phyloP scores from a whole-genome alignment of 35 echinoderm and acorn worm species.

The Anneissia japonica region DNA sequence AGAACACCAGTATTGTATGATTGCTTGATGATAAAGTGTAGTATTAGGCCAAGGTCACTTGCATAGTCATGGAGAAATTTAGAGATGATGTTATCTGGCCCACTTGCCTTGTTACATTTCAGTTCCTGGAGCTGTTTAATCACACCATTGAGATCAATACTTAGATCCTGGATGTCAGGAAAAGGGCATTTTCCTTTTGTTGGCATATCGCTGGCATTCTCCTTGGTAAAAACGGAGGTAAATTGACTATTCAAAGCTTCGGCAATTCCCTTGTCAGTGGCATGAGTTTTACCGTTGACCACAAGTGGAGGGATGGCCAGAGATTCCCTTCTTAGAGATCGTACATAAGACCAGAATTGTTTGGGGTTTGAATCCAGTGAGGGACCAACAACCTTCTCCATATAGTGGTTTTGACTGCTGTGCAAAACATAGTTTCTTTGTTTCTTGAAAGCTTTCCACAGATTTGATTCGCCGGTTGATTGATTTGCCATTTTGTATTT shows the following conservation, averaged over 20 bases:
- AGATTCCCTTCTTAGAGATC: conserved; percentile 6
- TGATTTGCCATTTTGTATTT: neutral
- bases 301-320: neutral
- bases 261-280: conserved; percentile 11
- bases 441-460: conserved; percentile 16
- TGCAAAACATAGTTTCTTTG: conserved; percentile 14
- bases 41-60: conserved; percentile 26
- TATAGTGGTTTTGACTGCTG: neutral
- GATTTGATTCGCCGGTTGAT: too few species aligned
- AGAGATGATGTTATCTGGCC: conserved; percentile 37
- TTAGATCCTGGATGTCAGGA: neutral
- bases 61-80: conserved; percentile 28
- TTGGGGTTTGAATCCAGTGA: conserved; percentile 2
- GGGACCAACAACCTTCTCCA: conserved; percentile 12
- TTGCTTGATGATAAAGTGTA: conserved; percentile 49
- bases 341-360: conserved; percentile 11
- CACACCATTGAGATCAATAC: conserved; percentile 14
- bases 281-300: neutral
- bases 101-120: conserved; percentile 39
- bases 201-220: neutral
- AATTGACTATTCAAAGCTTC: conserved; percentile 21
- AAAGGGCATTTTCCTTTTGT: conserved; percentile 2
- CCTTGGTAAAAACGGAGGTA: conserved; percentile 29
- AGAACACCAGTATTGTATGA: conserved; percentile 20
- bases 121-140: conserved; percentile 36